Conservation (phyloP, 2,888 invertebrate genomes). For the Drosophila kuntzei region DNA sequence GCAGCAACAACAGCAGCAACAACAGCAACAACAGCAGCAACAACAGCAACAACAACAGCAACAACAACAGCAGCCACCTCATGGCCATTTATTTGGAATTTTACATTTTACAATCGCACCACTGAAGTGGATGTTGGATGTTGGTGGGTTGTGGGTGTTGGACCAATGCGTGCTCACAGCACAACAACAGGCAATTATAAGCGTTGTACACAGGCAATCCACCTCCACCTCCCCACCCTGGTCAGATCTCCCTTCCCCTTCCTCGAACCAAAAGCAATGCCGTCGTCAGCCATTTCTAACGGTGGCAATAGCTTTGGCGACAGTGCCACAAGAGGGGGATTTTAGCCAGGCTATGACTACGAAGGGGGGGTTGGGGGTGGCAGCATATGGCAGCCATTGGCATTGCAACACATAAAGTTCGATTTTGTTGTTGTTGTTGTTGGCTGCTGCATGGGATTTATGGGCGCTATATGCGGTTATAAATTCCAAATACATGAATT, state of each 20-base stretch:
- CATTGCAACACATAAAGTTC: constrained; percentile 81
- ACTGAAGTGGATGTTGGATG: constrained; percentile 12
- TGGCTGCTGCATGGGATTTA: constrained; percentile 67
- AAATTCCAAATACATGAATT: constrained; percentile 79
- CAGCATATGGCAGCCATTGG: constrained; percentile 72
- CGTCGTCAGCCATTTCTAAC: constrained; percentile 70
- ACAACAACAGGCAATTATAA: constrained; percentile 77
- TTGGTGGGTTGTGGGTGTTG: constrained; percentile 39
- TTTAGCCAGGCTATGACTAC: constrained; percentile 2
- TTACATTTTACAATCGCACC: constrained; percentile 76
- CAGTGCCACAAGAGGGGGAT: constrained; percentile 61
- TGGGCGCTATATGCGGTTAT: constrained; percentile 80
- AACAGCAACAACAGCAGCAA: constrained; percentile 48
- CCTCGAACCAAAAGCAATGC: constrained; percentile 17
- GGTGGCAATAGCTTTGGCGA: constrained; percentile 82
- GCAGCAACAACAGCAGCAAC: constrained; percentile 20
- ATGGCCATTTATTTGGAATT: constrained; percentile 80
- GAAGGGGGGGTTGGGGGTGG: constrained; percentile 20
- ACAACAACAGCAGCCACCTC: constrained; percentile 40
- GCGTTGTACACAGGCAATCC: constrained; percentile 54
- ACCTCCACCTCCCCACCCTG: background rate
- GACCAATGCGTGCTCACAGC: constrained; percentile 65
- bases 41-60: constrained; percentile 9
- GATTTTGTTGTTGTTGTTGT: constrained; percentile 57
- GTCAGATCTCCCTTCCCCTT: background rate